Conservation (phyloP, 2,113 vertebrate genomes). For the Silurus meridionalis region DNA sequence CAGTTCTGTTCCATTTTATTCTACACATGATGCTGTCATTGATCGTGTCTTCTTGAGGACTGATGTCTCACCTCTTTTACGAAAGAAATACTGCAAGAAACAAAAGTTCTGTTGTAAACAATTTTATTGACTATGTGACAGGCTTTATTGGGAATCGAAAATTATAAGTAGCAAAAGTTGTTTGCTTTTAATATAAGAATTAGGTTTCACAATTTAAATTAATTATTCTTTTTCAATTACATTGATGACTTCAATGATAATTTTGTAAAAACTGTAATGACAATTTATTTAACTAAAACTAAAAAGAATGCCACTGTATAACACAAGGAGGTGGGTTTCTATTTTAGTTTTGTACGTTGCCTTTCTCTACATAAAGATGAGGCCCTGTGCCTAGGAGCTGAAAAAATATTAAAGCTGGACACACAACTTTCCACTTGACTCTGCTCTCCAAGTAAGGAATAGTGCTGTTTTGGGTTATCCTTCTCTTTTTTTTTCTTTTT, state of each 20-base stretch:
- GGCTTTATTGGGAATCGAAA: background rate
- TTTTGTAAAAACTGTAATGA: background rate
- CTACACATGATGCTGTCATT: background rate
- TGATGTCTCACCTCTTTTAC: background rate
- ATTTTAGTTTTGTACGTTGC: background rate
- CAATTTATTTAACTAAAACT: background rate
- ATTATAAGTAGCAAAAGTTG: background rate
- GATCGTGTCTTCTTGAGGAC: background rate
- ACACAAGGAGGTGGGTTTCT: background rate
- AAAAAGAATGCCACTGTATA: background rate
- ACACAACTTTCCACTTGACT: constrained; percentile 2
- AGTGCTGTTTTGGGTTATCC: constrained; percentile 28
- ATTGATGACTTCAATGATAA: background rate
- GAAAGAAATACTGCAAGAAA: background rate
- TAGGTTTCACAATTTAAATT: background rate
- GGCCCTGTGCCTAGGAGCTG: constrained; percentile 6
- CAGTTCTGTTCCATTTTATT: background rate
- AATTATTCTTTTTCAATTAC: background rate
- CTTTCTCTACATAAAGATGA: background rate
- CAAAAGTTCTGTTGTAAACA: background rate
- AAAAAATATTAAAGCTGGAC: constrained; percentile 10
- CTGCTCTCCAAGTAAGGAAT: constrained; percentile 17
- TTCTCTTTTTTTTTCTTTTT: constrained; percentile 1
- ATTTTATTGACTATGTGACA: background rate
- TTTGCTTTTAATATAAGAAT: background rate